Percentiles rank a stretch among this genome's conserved stretches.
phyloP scores from a whole-genome alignment of 64 coral and sea anemone genomes.

The Hydrozoanthus tunicans region DNA sequence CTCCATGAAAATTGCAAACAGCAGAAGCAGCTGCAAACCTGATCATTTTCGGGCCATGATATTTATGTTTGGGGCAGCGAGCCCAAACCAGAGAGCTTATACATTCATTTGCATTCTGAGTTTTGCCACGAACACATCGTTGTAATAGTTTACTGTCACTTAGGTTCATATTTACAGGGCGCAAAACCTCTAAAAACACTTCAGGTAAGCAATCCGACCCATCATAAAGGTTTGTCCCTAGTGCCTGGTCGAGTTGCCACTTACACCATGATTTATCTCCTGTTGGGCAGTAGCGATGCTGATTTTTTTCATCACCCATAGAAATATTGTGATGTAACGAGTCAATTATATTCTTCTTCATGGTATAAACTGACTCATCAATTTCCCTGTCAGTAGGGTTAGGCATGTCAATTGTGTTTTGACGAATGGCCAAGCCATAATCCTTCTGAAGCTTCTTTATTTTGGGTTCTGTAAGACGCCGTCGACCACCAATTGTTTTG shows the following conservation, averaged over 20 bases:
- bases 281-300: slow-evolving; percentile 56
- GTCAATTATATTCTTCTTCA: slow-evolving; percentile 73
- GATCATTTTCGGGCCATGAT: slow-evolving; percentile 57
- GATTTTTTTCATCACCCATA: slow-evolving; percentile 24
- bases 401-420: slow-evolving; percentile 41
- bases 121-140: slow-evolving; percentile 55
- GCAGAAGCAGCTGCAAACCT: slow-evolving; percentile 63
- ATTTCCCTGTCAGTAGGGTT: slow-evolving; percentile 60
- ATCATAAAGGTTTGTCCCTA: slow-evolving; percentile 29
- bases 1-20: slow-evolving; percentile 64
- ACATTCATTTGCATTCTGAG: slow-evolving; percentile 67
- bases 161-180: slow-evolving; percentile 40
- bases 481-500: slow-evolving; percentile 57
- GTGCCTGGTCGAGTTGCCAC: slow-evolving; percentile 46
- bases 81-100: slow-evolving; percentile 67
- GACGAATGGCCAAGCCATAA: slow-evolving; percentile 64
- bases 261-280: slow-evolving; percentile 53
- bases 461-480: slow-evolving; percentile 51
- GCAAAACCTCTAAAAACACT: slow-evolving; percentile 58
- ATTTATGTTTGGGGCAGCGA: slow-evolving; percentile 61
- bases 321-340: slow-evolving; percentile 50
- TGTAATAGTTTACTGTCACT: slow-evolving; percentile 50
- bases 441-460: slow-evolving; percentile 65
- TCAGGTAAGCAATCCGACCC: slow-evolving; percentile 37
- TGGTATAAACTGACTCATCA: slow-evolving; percentile 58